Evolutionary conservation across 2,797 vertebrate genomes (phyloP), one percentile per base, ranked within the genome.

Genomic region (Oreortyx pictus): DNA sequence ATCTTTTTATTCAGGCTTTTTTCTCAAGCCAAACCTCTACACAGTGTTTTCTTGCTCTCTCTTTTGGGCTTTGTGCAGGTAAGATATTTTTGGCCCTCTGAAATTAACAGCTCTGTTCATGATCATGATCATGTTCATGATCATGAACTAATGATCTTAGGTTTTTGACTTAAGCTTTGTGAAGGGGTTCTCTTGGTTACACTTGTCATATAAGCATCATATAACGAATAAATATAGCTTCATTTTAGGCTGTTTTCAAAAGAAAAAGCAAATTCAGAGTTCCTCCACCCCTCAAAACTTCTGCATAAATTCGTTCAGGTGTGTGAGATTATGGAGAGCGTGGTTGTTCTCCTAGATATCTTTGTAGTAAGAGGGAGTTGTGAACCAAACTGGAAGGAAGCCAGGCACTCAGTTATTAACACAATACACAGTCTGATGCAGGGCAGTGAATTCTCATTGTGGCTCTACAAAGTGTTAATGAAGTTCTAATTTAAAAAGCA

Each of bases 401-500:
- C 94, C 93, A 96, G 93, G 14, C 82, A 5, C 25, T 86, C 87
- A 88, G 92, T 93, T 95, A 82, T 24, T 81, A 96, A 22, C 74
- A 92, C 80, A 82, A 27, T 60, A 18, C 88, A 71, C 76, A 81
- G 90, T 17, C 81, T 93, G 67, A 64, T 93, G 25, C 74, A 92
- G 85, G 37, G 91, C 73, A 84, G 77, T 91, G 87, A 93, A 95
- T 95, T 96, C 94, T 96, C 95, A 86, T 62, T 95, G 95, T 96
- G 94, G 85, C 94, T 95, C 87, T 95, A 92, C 94, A 92, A 96
- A 95, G 92, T 80, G 61, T 92, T 96, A 96, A 96, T 96, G 96
- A 96, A 96, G 95, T 95, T 96, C 95, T 96, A 96, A 96, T 96
- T 96, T 96, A 95, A 95, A 96, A 96, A 95, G 94, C 96, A 96